Evolutionary conservation across 2,113 vertebrate genomes (phyloP).

Genomic region (Vulpes vulpes): DNA sequence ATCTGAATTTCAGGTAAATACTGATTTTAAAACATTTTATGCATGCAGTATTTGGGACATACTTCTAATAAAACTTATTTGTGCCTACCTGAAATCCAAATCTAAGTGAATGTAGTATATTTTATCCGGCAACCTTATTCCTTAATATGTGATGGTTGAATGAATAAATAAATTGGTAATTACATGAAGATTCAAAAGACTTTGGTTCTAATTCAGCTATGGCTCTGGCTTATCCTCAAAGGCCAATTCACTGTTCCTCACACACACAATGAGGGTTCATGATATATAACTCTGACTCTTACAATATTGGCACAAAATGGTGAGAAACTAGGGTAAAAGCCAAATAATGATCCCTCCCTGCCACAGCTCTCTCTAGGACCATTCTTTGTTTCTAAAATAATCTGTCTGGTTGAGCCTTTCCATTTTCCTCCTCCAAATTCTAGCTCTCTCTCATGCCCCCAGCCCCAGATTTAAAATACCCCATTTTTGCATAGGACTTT

Average conservation of each 20-base stretch:
- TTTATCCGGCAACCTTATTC: background rate
- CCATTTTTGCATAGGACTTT: background rate
- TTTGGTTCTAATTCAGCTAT: background rate
- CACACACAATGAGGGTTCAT: background rate
- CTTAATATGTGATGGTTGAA: background rate
- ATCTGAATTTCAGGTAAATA: constrained; percentile 26
- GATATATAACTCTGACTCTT: background rate
- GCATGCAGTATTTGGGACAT: background rate
- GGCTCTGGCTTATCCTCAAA: background rate
- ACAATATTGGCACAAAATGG: background rate
- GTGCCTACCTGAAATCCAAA: background rate
- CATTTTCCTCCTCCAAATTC: background rate
- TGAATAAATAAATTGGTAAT: background rate
- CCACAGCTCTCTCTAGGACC: background rate
- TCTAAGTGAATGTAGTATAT: background rate
- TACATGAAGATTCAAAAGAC: background rate
- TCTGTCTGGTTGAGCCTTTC: background rate
- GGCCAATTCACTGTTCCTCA: background rate
- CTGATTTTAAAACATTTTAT: background rate
- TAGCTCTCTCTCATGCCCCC: background rate
- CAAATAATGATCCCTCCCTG: background rate
- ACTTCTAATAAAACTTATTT: background rate
- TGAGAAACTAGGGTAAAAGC: background rate
- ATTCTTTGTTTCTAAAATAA: background rate
- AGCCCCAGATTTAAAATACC: background rate